Percentiles rank a stretch among this genome's conserved stretches.
phyloP scores from a whole-genome alignment of 2,888 invertebrate species.

The Anarsia innoxiella region DNA sequence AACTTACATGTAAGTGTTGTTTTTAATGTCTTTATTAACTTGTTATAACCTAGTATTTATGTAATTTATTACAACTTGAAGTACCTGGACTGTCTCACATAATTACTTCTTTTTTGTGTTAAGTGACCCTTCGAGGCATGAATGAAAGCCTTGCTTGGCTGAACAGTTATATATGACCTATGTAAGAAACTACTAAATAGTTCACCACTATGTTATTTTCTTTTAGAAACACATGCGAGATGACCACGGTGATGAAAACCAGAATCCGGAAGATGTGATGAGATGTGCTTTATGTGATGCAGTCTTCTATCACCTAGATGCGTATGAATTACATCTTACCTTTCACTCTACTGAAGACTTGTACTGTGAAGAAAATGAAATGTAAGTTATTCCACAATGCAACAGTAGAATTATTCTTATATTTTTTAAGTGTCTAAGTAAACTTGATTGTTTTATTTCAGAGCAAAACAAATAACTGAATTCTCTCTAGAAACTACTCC shows the following conservation, averaged over 20 bases:
- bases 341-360: constrained; percentile 77
- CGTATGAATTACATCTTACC: constrained; percentile 77
- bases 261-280: constrained; percentile 70
- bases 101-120: background rate
- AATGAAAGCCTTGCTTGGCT: no score
- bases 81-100: no score
- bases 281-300: constrained; percentile 80
- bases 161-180: background rate
- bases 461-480: constrained; percentile 43
- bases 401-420: no score
- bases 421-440: no score
- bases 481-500: constrained; percentile 64
- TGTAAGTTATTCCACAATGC: constrained; percentile 43
- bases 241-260: constrained; percentile 73
- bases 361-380: constrained; percentile 74
- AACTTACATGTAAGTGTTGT: constrained; percentile 73
- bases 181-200: background rate
- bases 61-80: background rate
- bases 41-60: no score
- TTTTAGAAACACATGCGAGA: constrained; percentile 72
- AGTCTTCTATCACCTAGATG: constrained; percentile 78
- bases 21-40: no score
- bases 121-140: no score
- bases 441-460: constrained; percentile 30
- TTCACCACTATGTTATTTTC: constrained; percentile 2